phyloP scores from a whole-genome alignment of 2,113 vertebrate species.

The Brachypteracias leptosomus region DNA sequence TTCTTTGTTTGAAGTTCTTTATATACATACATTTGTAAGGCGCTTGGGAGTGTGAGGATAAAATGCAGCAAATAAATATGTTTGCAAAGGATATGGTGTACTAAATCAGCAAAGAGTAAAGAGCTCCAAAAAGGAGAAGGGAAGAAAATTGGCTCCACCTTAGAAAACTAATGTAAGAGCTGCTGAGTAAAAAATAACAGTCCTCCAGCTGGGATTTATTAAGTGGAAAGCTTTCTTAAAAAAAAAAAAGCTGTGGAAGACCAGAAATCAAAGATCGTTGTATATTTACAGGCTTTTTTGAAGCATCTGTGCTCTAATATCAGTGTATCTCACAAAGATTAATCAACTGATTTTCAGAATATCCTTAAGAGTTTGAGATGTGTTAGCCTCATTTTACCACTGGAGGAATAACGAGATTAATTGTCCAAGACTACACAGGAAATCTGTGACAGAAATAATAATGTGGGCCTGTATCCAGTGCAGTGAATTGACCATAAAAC shows the following conservation, averaged over 20 bases:
- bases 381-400: background rate
- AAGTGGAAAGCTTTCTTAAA: background rate
- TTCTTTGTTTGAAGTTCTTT: constrained; percentile 16
- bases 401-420: background rate
- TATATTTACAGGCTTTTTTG: constrained; percentile 12
- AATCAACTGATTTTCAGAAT: constrained; percentile 38
- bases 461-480: background rate
- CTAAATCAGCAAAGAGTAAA: background rate
- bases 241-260: background rate
- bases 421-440: background rate
- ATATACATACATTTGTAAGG: background rate
- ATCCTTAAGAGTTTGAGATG: background rate
- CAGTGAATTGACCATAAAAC: background rate
- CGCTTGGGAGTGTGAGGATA: background rate
- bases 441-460: constrained; percentile 2
- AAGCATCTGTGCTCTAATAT: constrained; percentile 23
- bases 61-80: constrained; percentile 26
- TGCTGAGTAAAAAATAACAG: background rate
- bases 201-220: constrained; percentile 30
- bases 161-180: constrained; percentile 7
- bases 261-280: constrained; percentile 28
- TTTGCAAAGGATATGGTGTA: background rate
- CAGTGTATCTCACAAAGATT: constrained; percentile 9
- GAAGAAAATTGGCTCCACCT: constrained; percentile 13
- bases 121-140: background rate